Evolutionary conservation across 2,797 vertebrate genomes (phyloP), one percentile per base, ranked within the genome.

Genomic region (Pelodytes ibericus): DNA sequence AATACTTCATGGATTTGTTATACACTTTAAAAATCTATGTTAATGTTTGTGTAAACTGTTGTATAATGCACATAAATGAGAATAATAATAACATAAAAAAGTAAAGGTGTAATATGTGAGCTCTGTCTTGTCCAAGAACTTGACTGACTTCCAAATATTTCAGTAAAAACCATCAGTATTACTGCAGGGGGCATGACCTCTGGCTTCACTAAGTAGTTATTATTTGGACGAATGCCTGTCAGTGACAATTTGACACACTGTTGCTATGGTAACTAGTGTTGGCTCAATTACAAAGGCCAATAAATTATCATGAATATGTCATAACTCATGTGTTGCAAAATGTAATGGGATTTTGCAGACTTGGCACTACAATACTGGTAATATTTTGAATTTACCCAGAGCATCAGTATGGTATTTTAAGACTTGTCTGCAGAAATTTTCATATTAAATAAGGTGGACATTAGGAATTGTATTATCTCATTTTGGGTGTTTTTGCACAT

Each of bases 271-370:
- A 75, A 75, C 73, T 33, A 22, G 3, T 22, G 20, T 75, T 75
- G 58, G 65, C 66, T 29, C 26, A 49, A 69, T 25, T 61, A 62
- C 58, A 75, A 61, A 66, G 8, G 47, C 65, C 58, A 69, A 62
- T 75, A 75, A 39, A 75, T 67, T 29, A 60, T 75, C 67, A 75
- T 68, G 64, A 68, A 68, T 66, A 74, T 59, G 56, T 57, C 68
- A 67, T 75, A 66, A 75, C 49, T 68, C 64, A 67, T 75, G 44
- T 26, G 20, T 47, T 33, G 25, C 25, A 60, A 60, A 67, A 68
- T 68, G 67, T 75, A 67, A 68, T n/a, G n/a, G n/a, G n/a, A n/a
- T n/a, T n/a, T n/a, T n/a, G n/a, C n/a, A n/a, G n/a, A n/a, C n/a
- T n/a, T n/a, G n/a, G n/a, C n/a, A n/a, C n/a, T n/a, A n/a, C n/a